Conservation (phyloP, 2,797 vertebrate genomes). For the Graptemys geographica region DNA sequence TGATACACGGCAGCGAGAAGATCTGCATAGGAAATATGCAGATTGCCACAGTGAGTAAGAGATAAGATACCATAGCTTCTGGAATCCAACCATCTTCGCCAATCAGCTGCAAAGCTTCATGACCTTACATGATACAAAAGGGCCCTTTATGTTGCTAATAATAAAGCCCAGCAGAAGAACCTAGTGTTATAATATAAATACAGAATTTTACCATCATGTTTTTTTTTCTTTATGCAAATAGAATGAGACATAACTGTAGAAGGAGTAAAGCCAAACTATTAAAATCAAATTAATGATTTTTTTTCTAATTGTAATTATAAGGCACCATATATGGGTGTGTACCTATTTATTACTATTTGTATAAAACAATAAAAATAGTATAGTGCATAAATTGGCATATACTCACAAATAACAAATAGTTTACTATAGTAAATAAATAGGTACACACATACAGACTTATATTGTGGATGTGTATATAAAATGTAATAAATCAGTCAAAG, state of each 20-base stretch:
- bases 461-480: background rate
- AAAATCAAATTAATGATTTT: background rate
- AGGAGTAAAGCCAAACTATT: background rate
- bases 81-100: background rate
- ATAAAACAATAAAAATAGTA: background rate
- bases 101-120: background rate
- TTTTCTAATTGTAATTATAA: background rate
- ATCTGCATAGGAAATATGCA: background rate
- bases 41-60: background rate
- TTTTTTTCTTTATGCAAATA: background rate
- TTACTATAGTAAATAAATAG: background rate
- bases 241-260: background rate
- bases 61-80: background rate
- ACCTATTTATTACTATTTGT: background rate
- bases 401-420: background rate
- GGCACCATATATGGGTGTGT: background rate
- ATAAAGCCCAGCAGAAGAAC: background rate
- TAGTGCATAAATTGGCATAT: background rate
- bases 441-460: background rate
- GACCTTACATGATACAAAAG: background rate
- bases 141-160: background rate
- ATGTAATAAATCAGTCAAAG: conserved; percentile 27
- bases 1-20: background rate
- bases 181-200: conserved; percentile 30
- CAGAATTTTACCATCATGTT: background rate